phyloP scores from a whole-genome alignment of 2,888 invertebrate species.

The Xylophagus ater region DNA sequence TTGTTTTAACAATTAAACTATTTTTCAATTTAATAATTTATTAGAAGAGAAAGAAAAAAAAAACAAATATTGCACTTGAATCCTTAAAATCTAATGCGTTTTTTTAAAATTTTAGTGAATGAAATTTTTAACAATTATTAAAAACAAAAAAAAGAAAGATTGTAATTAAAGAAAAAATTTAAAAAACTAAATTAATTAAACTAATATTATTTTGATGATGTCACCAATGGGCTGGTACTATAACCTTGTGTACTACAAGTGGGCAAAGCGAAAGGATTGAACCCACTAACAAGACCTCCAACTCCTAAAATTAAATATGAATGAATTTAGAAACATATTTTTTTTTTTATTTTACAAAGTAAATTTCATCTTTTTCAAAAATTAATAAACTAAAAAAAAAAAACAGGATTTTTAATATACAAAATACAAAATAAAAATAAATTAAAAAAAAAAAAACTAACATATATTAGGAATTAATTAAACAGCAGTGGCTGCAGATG shows the following conservation, averaged over 20 bases:
- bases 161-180: too few species aligned
- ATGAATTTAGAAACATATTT: slow-evolving; percentile 5
- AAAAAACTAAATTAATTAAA: too few species aligned
- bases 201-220: slow-evolving; percentile 60
- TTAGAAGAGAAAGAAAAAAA: too few species aligned
- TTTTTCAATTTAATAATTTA: too few species aligned
- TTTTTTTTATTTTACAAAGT: slow-evolving; percentile 2
- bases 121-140: too few species aligned
- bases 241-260: slow-evolving; percentile 78
- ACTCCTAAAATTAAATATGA: slow-evolving; percentile 42
- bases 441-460: slow-evolving; percentile 12
- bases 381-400: slow-evolving; percentile 7
- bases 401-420: too few species aligned
- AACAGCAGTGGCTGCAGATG: slow-evolving; percentile 36
- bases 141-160: too few species aligned
- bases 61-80: too few species aligned
- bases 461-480: slow-evolving; percentile 11
- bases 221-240: slow-evolving; percentile 63
- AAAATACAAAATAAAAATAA: too few species aligned
- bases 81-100: too few species aligned
- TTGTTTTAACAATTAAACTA: too few species aligned
- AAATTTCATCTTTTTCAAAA: neutral
- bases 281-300: slow-evolving; percentile 78
- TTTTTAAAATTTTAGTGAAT: too few species aligned
- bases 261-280: slow-evolving; percentile 86